Evolutionary conservation across 2,797 vertebrate genomes (phyloP).

Genomic region (Argya squamiceps): DNA sequence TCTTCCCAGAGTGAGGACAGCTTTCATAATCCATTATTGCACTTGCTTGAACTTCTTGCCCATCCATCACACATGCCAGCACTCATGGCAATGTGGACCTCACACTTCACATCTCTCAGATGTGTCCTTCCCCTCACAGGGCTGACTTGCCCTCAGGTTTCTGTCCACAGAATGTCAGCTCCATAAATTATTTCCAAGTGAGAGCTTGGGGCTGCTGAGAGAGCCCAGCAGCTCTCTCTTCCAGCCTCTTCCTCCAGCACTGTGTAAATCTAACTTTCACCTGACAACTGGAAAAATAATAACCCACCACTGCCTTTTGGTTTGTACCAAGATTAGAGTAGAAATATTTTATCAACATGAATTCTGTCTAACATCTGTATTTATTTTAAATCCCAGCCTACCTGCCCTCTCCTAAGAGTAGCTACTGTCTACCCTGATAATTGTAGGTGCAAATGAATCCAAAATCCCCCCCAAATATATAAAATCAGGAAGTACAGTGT

Average conservation of each 20-base stretch:
- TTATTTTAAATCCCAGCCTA: not conserved
- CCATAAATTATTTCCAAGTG: not conserved
- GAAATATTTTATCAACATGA: not conserved
- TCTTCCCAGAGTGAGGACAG: not conserved
- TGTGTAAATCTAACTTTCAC: not conserved
- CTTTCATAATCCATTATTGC: not conserved
- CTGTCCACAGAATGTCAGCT: not conserved
- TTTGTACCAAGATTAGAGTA: not conserved
- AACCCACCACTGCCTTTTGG: not conserved
- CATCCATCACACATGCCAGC: not conserved
- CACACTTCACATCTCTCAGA: not conserved
- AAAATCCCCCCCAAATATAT: fast-evolving
- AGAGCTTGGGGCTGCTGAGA: not conserved
- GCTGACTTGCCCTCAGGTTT: conserved; percentile 3
- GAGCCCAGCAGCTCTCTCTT: not conserved
- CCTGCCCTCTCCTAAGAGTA: not conserved
- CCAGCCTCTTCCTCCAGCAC: not conserved
- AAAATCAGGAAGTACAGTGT: not conserved
- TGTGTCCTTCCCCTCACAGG: not conserved
- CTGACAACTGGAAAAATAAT: not conserved
- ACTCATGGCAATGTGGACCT: not conserved
- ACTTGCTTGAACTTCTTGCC: not conserved
- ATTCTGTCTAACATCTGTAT: not conserved
- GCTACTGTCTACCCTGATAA: not conserved
- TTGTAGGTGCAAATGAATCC: not conserved